Conservation (phyloP, 1,140 invertebrate species). For the Penaeus indicus region DNA sequence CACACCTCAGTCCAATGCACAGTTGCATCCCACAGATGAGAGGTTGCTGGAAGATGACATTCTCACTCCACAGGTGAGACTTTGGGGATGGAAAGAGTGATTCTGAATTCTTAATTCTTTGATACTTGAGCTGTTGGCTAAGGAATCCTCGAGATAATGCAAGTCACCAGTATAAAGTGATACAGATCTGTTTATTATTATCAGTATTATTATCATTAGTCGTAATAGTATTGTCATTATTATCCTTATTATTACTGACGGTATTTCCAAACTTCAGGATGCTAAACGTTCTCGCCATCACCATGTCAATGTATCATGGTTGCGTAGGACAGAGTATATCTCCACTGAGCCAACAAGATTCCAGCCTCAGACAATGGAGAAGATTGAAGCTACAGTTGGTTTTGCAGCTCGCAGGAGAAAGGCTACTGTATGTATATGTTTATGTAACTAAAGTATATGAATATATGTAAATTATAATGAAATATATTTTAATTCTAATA, state of each 20-base stretch:
- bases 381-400: slow-evolving; percentile 98
- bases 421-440: slow-evolving; percentile 38
- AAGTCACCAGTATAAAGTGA: no score
- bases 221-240: neutral
- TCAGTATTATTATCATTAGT: no score
- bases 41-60: slow-evolving; percentile 93
- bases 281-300: slow-evolving; percentile 80
- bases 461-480: no score
- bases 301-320: slow-evolving; percentile 94
- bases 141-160: no score
- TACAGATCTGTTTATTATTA: no score
- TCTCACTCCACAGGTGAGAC: slow-evolving; percentile 80
- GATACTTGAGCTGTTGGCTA: neutral
- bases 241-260: neutral
- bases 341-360: slow-evolving; percentile 98
- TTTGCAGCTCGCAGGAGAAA: slow-evolving; percentile 58
- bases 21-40: slow-evolving; percentile 90
- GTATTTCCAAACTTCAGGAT: slow-evolving; percentile 36
- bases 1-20: slow-evolving; percentile 78
- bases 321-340: slow-evolving; percentile 98
- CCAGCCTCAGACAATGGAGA: slow-evolving; percentile 94
- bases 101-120: neutral
- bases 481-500: no score
- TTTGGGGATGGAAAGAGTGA: neutral
- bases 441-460: no score